phyloP scores from a whole-genome alignment of 2,888 invertebrate species.

The Byasa hedistus region DNA sequence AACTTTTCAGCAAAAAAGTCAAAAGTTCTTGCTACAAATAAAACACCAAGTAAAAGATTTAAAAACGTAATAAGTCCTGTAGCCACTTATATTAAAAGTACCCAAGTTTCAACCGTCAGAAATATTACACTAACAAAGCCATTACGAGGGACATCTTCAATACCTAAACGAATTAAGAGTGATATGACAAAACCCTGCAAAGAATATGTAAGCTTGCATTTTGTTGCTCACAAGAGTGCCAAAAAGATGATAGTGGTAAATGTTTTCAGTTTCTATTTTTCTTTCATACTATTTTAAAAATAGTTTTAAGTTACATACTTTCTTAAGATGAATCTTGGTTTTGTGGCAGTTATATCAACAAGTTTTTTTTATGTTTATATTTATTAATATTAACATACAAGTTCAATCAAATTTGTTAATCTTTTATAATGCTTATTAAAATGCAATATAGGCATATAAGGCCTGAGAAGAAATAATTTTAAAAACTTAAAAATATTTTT shows the following conservation, averaged over 20 bases:
- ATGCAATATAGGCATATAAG: too few relatives aligned
- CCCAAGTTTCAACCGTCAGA: constrained; percentile 55
- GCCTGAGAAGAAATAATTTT: too few relatives aligned
- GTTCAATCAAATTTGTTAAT: too few relatives aligned
- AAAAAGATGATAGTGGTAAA: constrained; percentile 62
- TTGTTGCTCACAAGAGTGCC: constrained; percentile 59
- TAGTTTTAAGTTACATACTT: too few relatives aligned
- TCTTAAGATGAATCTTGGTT: too few relatives aligned
- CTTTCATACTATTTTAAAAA: not conserved
- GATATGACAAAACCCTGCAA: constrained; percentile 41
- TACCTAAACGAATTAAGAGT: constrained; percentile 51
- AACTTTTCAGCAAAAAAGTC: constrained; percentile 43
- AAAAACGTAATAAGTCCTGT: constrained; percentile 64
- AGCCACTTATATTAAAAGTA: constrained; percentile 62
- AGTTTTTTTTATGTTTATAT: too few relatives aligned
- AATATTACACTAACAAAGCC: constrained; percentile 59
- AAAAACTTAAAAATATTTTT: too few relatives aligned
- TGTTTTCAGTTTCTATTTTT: constrained; percentile 13
- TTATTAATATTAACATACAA: too few relatives aligned
- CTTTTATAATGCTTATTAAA: too few relatives aligned
- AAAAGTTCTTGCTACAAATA: constrained; percentile 39
- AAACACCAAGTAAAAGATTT: constrained; percentile 49
- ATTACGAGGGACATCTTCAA: constrained; percentile 49
- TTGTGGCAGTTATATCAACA: too few relatives aligned
- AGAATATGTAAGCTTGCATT: constrained; percentile 56